A percentile compares a stretch with the other conserved stretches of the same genome.
Conservation (phyloP, 2,797 vertebrate species). For the Arnoldichthys spilopterus region DNA sequence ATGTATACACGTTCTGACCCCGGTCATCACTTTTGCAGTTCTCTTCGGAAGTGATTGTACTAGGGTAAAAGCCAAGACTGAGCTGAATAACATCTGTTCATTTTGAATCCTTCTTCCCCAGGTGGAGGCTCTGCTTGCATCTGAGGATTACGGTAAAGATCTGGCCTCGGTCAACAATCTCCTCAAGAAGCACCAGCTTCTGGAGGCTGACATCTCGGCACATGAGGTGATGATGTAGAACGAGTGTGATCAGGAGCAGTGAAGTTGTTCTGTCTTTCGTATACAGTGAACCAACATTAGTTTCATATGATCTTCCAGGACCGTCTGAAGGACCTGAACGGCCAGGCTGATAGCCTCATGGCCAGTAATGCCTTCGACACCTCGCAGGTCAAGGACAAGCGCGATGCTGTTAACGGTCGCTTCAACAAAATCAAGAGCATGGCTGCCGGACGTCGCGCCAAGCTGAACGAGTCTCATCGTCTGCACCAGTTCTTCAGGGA, state of each 20-base stretch:
- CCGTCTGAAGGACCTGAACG: constrained; percentile 94
- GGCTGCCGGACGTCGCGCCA: constrained; percentile 86
- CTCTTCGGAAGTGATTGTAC: too few species aligned
- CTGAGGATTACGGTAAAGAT: constrained; percentile 98
- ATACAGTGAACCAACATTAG: not conserved
- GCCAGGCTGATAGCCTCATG: constrained; percentile 97
- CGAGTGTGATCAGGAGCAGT: too few species aligned
- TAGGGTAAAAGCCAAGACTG: not conserved
- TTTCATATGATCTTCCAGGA: constrained; percentile 76
- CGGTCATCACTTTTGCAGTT: not conserved
- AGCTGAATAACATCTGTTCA: not conserved
- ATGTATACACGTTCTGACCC: not conserved
- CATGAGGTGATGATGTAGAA: constrained; percentile 83
- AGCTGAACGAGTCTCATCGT: constrained; percentile 94
- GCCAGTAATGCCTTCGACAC: constrained; percentile 95
- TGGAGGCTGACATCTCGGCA: constrained; percentile 97
- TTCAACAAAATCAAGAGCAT: constrained; percentile 94
- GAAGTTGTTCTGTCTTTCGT: not conserved
- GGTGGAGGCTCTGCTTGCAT: constrained; percentile 97
- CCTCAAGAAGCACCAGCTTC: constrained; percentile 95
- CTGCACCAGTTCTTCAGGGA: constrained; percentile 99
- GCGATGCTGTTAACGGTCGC: constrained; percentile 89
- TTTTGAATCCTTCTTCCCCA: constrained; percentile 57
- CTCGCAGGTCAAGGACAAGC: constrained; percentile 94
- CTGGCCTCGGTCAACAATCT: constrained; percentile 98